These are phyloP conservation scores for Melanotaenia pygmaea DNA, from an alignment of 2,797 vertebrate genomes.

Conservation along the genomic window DNA sequence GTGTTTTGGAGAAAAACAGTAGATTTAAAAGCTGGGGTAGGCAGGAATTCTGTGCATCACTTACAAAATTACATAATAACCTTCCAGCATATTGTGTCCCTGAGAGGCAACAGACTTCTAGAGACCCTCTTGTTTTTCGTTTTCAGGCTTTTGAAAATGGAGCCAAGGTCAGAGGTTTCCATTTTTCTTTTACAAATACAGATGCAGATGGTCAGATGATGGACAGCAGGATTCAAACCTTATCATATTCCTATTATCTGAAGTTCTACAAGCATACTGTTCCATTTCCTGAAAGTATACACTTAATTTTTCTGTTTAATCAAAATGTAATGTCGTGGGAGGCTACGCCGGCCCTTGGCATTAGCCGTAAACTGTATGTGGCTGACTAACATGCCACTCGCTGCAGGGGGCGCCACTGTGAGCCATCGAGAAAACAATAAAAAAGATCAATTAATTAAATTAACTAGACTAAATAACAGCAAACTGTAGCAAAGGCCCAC, in stretches of 20 bases:
- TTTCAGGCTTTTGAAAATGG: neutral
- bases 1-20: constrained; percentile 6
- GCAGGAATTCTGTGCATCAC: neutral
- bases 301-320: neutral
- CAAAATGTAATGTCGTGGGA: neutral
- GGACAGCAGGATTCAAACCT: neutral
- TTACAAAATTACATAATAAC: neutral
- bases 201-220: neutral
- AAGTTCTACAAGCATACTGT: too few relatives aligned
- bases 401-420: too few relatives aligned
- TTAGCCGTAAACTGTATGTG: too few relatives aligned
- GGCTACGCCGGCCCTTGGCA: neutral
- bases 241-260: too few relatives aligned
- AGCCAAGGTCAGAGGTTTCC: neutral
- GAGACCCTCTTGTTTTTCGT: neutral
- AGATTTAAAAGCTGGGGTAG: constrained; percentile 23
- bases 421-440: too few relatives aligned
- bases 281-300: neutral
- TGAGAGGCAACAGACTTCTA: neutral
- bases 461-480: neutral
- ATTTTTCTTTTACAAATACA: neutral
- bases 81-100: neutral
- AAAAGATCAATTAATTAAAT: neutral
- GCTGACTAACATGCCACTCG: too few relatives aligned
- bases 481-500: neutral